These are phyloP conservation scores for Drosophila tropicalis DNA, from an alignment of 1,140 invertebrate species.

Conservation along the genomic window DNA sequence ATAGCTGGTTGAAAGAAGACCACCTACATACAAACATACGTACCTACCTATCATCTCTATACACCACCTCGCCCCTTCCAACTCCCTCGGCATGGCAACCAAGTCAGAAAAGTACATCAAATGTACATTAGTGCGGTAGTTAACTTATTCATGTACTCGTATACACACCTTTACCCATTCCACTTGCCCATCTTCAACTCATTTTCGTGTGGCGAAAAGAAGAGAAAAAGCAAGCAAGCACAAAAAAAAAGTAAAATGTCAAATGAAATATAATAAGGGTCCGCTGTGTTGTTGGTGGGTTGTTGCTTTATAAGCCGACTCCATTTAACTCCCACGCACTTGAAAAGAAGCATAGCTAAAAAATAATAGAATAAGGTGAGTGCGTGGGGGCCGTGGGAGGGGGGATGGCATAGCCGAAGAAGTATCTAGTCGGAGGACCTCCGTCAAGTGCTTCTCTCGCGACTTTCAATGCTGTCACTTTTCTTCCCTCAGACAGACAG, in stretches of 20 bases:
- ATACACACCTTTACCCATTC: slow-evolving; percentile 2
- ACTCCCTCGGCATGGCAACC: slow-evolving; percentile 2
- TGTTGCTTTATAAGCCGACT: slow-evolving; percentile 55
- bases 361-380: background rate
- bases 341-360: slow-evolving; percentile 14
- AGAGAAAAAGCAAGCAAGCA: background rate
- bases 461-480: slow-evolving; percentile 55
- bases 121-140: slow-evolving; percentile 75
- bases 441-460: slow-evolving; percentile 43
- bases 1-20: slow-evolving; percentile 42
- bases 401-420: background rate
- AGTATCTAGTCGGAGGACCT: slow-evolving; percentile 25
- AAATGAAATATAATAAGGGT: slow-evolving; percentile 66
- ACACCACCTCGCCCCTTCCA: too few species aligned
- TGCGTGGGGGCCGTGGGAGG: too few species aligned
- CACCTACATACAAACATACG: background rate
- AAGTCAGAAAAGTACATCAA: slow-evolving; percentile 66
- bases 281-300: background rate
- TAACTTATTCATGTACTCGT: slow-evolving; percentile 70
- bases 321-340: slow-evolving; percentile 60
- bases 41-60: slow-evolving; percentile 4
- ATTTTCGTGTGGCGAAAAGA: slow-evolving; percentile 37
- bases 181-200: slow-evolving; percentile 1
- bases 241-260: slow-evolving; percentile 41
- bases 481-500: slow-evolving; percentile 24